phyloP scores from a whole-genome alignment of 2,888 invertebrate genomes.

The Chamaedrilus cognettii region DNA sequence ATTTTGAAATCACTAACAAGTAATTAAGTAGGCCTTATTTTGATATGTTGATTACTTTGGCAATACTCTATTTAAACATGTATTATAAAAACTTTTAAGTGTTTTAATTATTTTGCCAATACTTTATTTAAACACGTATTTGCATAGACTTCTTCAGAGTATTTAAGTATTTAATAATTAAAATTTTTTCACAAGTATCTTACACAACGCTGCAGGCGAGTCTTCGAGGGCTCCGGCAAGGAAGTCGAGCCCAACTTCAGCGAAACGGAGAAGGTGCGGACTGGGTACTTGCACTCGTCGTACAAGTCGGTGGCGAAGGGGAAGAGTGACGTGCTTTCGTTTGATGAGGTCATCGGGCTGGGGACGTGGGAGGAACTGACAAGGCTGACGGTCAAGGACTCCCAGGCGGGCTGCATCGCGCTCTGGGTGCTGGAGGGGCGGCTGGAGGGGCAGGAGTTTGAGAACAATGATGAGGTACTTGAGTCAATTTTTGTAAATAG shows the following conservation, averaged over 20 bases:
- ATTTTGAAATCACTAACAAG: no score
- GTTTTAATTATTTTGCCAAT: no score
- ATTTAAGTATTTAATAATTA: no score
- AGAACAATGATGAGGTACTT: slow-evolving; percentile 38
- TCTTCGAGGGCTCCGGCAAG: slow-evolving; percentile 45
- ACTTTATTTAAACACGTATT: no score
- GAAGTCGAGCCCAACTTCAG: slow-evolving; percentile 54
- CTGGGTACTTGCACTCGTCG: slow-evolving; percentile 51
- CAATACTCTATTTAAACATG: no score
- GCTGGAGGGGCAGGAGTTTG: slow-evolving; percentile 42
- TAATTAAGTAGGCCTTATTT: no score
- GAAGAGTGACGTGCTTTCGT: slow-evolving; percentile 42
- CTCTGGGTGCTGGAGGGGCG: slow-evolving; percentile 43
- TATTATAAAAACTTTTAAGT: no score
- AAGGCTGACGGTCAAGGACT: slow-evolving; percentile 31
- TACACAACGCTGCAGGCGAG: no score
- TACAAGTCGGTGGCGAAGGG: slow-evolving; percentile 51
- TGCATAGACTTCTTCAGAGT: no score
- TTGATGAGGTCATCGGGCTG: slow-evolving; percentile 39
- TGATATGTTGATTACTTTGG: no score
- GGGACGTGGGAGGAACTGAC: slow-evolving; percentile 27
- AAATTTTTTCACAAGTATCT: no score
- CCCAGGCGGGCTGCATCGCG: slow-evolving; percentile 32
- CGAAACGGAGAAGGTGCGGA: slow-evolving; percentile 50
- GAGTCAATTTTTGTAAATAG: no score